A percentile compares a stretch with the other conserved stretches of the same genome.
Evolutionary conservation across 2,888 invertebrate genomes (phyloP).

Genomic region (Acanthosepion pharaonis): DNA sequence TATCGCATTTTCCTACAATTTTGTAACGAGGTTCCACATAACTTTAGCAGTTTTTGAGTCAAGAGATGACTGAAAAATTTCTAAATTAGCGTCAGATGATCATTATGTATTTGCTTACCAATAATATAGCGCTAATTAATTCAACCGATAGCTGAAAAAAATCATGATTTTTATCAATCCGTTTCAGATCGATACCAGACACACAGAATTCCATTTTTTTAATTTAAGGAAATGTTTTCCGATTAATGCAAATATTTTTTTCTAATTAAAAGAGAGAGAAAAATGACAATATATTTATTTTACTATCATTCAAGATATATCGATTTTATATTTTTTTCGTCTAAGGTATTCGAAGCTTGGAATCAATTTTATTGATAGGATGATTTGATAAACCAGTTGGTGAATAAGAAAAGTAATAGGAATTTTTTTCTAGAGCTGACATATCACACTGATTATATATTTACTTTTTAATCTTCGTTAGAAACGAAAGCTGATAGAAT

Average conservation of each 20-base stretch:
- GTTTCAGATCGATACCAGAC: neutral
- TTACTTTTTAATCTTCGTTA: too few relatives aligned
- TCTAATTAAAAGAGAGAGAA: neutral
- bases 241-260: slow-evolving; percentile 4
- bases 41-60: too few relatives aligned
- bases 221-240: neutral
- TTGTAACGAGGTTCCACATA: too few relatives aligned
- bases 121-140: neutral
- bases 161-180: neutral
- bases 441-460: too few relatives aligned
- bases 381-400: neutral
- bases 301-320: neutral
- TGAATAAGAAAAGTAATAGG: too few relatives aligned
- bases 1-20: too few relatives aligned
- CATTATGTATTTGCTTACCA: neutral
- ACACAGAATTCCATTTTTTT: neutral
- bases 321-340: neutral
- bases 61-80: too few relatives aligned
- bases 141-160: neutral
- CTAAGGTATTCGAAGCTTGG: neutral
- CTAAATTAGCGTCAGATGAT: too few relatives aligned
- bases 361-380: neutral
- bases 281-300: neutral
- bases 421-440: too few relatives aligned
- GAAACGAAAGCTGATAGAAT: too few relatives aligned